Evolutionary conservation across 2,888 invertebrate species (phyloP).

Genomic region (Physocephala rufipes): DNA sequence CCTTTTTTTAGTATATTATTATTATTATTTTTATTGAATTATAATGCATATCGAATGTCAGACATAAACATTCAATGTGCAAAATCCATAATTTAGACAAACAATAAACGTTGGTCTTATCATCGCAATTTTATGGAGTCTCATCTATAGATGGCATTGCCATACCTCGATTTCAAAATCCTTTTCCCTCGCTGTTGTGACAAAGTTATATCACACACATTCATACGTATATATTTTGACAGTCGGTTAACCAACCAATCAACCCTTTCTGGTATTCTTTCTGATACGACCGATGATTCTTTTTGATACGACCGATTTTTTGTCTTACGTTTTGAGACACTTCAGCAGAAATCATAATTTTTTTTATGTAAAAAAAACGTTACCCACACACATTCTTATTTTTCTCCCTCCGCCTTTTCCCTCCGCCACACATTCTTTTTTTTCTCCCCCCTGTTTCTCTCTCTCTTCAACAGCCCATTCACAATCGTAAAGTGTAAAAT

Average conservation of each 20-base stretch:
- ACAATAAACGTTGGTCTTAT: constrained; percentile 22
- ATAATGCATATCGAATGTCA: constrained; percentile 60
- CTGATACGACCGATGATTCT: too few relatives aligned
- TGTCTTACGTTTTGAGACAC: too few relatives aligned
- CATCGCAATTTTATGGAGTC: too few relatives aligned
- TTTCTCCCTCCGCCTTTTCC: background rate
- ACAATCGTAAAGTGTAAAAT: constrained; percentile 25
- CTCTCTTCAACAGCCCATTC: too few relatives aligned
- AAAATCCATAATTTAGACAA: constrained; percentile 48
- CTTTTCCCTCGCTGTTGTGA: too few relatives aligned
- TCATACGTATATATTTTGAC: too few relatives aligned
- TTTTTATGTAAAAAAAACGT: background rate
- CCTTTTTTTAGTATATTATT: background rate
- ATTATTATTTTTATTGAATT: constrained; percentile 62
- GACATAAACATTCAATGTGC: constrained; percentile 55
- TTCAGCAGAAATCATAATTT: constrained; percentile 33
- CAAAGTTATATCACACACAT: too few relatives aligned
- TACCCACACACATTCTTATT: too few relatives aligned
- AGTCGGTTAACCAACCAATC: background rate
- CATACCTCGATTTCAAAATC: too few relatives aligned
- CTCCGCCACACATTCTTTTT: background rate
- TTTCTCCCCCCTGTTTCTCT: too few relatives aligned
- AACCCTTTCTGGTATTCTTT: background rate
- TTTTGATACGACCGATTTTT: too few relatives aligned
- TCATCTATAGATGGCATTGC: too few relatives aligned